Evolutionary conservation across 2,113 vertebrate genomes (phyloP), one percentile per base, ranked within the genome.

Genomic region (Phaetusa simplex): DNA sequence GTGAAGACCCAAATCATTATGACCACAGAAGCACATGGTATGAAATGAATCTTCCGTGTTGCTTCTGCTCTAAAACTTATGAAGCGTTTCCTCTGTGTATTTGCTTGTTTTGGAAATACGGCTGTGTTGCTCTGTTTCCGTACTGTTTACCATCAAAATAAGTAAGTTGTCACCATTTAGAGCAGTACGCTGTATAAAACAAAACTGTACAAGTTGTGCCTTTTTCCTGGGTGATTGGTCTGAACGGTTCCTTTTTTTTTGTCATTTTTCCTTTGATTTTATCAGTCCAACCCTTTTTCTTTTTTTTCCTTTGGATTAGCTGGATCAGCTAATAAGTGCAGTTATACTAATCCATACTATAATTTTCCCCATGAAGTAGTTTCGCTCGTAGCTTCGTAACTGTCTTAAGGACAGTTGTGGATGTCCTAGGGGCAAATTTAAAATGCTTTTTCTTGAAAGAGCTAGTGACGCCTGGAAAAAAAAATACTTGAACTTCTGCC

Each of bases 1-100:
- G n/a, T 80, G 91, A 94, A 92, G 86, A 95, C 23, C 79, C 88
- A 72, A 82, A 64, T 90, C 47, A 86, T 45, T 95, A 67, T 73
- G 82, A 90, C 66, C 86, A 88, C 74, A 86, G 86, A 94, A 96
- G 80, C 45, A 77, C 1, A 40, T 93, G 91, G 47, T 92, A 91
- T 96, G 71, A 88, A 72, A 47, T 79, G 38, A 95, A 36, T 67
- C 56, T 90, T 96, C 67, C 47, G 1, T 69, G 88, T 80, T 86
- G 74, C 86, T 95, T 94, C 93, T 88, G 66, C 76, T 80, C 32
- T 82, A 76, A 88, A 88, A 86, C 50, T 86, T 67, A 55, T 0
- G 17, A 83, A 88, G 62, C 58, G 55, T 88, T 92, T 90, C 77
- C 49, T 84, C 64, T 71, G 38, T 86, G 38, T 82, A 72, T 71